Evolutionary conservation across 2,797 vertebrate genomes (phyloP).

Genomic region (Harpagifer antarcticus): DNA sequence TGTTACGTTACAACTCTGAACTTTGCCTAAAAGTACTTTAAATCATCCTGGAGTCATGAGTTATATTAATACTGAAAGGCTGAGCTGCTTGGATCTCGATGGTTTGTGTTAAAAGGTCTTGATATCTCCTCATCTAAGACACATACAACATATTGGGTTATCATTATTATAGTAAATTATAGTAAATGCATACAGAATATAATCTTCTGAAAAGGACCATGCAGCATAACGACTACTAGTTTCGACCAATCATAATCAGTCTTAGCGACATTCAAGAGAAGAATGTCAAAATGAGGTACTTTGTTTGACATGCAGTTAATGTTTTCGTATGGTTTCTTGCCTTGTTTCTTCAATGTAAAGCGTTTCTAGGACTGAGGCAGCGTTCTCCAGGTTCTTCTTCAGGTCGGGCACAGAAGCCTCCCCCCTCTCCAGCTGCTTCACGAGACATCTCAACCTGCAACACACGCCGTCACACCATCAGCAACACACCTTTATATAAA

Average conservation of each 20-base stretch:
- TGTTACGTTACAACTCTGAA: not conserved
- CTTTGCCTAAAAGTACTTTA: not conserved
- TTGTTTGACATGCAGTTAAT: not conserved
- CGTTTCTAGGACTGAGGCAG: conserved; percentile 91
- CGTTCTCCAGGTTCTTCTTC: conserved; percentile 96
- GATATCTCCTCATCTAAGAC: too few relatives aligned
- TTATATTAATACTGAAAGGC: too few relatives aligned
- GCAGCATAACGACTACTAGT: not conserved
- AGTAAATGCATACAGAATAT: too few relatives aligned
- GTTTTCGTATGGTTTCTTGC: conserved; percentile 71
- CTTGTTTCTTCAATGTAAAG: conserved; percentile 94
- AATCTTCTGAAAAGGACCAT: too few relatives aligned
- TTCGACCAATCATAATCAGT: too few relatives aligned
- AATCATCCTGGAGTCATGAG: too few relatives aligned
- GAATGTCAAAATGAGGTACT: not conserved
- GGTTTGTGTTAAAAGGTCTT: too few relatives aligned
- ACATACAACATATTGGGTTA: too few relatives aligned
- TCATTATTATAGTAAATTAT: too few relatives aligned
- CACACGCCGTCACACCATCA: conserved; percentile 7
- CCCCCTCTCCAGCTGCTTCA: conserved; percentile 93
- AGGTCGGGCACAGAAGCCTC: conserved; percentile 91
- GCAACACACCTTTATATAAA: not conserved
- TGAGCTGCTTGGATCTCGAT: not conserved
- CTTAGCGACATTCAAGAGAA: not conserved
- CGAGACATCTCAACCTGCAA: conserved; percentile 80